Evolutionary conservation across 2,888 invertebrate genomes (phyloP).

Genomic region (Polydesmus complanatus): DNA sequence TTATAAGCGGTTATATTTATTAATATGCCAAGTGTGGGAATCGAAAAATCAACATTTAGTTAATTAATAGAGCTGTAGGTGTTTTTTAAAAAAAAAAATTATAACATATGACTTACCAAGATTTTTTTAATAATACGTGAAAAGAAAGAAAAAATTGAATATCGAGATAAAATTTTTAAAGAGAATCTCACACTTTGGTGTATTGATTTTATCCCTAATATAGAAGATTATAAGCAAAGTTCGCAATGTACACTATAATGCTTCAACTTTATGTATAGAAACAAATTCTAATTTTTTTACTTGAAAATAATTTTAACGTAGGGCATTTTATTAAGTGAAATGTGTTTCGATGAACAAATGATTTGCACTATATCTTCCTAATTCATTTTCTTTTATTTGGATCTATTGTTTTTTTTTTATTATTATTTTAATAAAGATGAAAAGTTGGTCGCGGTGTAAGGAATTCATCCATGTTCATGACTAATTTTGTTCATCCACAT

Average conservation of each 20-base stretch:
- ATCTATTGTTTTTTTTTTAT: neutral
- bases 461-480: no score
- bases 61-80: no score
- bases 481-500: no score
- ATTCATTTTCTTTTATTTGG: no score
- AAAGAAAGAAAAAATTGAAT: neutral
- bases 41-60: no score
- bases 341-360: no score
- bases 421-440: neutral
- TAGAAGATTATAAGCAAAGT: neutral
- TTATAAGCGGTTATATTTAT: neutral
- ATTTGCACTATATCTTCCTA: no score
- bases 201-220: neutral
- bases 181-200: neutral
- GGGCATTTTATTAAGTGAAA: neutral
- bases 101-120: no score
- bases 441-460: neutral
- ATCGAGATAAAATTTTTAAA: neutral
- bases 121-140: no score
- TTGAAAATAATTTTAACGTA: neutral
- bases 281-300: neutral
- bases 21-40: neutral
- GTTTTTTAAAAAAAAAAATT: no score
- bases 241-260: neutral
- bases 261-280: neutral